A percentile compares a stretch with the other conserved stretches of the same genome.
These are phyloP conservation scores for Perithous albicinctus DNA, from an alignment of 2,888 invertebrate genomes.

Conservation along the genomic window DNA sequence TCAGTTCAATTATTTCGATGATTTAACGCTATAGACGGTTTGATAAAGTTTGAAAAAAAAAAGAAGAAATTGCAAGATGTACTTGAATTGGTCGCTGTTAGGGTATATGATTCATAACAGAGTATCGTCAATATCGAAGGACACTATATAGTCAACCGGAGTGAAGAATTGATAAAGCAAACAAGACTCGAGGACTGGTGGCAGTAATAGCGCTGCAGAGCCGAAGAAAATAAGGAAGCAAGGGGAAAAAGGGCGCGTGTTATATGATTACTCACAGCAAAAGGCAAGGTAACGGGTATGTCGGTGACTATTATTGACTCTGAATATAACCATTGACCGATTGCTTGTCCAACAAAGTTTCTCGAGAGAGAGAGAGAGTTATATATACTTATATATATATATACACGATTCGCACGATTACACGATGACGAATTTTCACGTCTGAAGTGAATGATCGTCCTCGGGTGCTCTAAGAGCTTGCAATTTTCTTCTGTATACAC, in stretches of 20 bases:
- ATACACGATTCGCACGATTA: background rate
- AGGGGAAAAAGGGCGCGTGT: background rate
- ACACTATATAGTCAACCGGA: background rate
- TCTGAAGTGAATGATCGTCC: background rate
- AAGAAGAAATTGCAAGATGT: no score
- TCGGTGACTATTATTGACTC: conserved; percentile 1
- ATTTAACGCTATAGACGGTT: no score
- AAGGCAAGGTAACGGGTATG: background rate
- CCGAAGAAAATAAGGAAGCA: background rate
- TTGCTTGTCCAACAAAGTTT: background rate
- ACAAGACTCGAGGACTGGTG: background rate
- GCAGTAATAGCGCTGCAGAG: background rate
- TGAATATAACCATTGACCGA: background rate
- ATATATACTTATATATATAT: background rate
- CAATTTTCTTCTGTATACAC: background rate
- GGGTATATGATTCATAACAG: background rate
- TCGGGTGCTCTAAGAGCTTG: background rate
- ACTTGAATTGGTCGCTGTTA: background rate
- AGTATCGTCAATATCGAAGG: background rate
- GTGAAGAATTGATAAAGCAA: conserved; percentile 8
- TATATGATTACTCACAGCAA: conserved; percentile 10
- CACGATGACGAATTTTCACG: conserved; percentile 6
- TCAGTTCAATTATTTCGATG: no score
- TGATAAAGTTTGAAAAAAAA: no score
- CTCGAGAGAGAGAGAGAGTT: background rate